These are phyloP conservation scores for Menura novaehollandiae DNA, from an alignment of 2,113 vertebrate species.

Conservation along the genomic window DNA sequence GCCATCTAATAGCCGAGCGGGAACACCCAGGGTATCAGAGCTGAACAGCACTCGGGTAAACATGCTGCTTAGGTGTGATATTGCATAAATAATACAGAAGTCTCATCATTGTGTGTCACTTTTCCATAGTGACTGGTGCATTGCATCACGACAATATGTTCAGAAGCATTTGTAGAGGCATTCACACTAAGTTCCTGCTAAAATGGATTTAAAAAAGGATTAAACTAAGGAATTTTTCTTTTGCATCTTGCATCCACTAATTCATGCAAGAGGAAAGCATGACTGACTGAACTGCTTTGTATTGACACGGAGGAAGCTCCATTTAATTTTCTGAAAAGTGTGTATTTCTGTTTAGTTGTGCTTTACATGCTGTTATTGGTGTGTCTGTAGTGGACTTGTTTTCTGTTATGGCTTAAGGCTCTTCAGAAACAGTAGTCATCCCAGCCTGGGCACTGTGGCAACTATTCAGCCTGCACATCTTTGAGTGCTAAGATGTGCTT, in stretches of 20 bases:
- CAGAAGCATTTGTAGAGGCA: background rate
- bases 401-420: background rate
- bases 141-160: background rate
- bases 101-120: background rate
- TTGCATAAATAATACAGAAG: background rate
- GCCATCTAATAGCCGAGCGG: background rate
- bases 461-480: background rate
- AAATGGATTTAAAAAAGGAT: background rate
- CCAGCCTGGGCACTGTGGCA: background rate
- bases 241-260: background rate
- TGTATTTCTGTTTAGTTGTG: background rate
- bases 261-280: background rate
- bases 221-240: background rate
- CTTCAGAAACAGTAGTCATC: background rate
- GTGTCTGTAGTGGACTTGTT: background rate
- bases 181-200: background rate
- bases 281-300: background rate
- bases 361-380: background rate
- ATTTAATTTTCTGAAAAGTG: background rate
- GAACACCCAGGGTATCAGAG: slow-evolving; percentile 17
- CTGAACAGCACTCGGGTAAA: background rate
- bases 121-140: background rate
- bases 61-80: background rate
- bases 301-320: background rate
- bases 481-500: background rate